Evolutionary conservation across 2,888 invertebrate species (phyloP).

Genomic region (Drosophila robusta): DNA sequence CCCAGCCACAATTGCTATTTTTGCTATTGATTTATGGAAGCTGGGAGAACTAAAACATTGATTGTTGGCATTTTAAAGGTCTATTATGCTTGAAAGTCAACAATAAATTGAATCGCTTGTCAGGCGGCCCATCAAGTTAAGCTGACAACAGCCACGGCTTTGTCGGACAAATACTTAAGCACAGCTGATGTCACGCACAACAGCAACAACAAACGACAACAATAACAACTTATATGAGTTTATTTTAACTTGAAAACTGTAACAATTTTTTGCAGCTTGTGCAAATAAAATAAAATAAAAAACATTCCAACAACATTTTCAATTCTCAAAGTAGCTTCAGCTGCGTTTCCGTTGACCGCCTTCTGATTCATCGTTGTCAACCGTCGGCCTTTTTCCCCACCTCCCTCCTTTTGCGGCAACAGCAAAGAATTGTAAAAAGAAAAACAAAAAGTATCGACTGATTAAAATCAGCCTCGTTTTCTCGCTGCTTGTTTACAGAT

Average conservation of each 20-base stretch:
- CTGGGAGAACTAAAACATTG: conserved; percentile 15
- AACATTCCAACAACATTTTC: conserved; percentile 30
- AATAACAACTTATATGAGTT: conserved; percentile 27
- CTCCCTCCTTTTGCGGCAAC: not conserved
- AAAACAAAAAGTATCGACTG: conserved; percentile 37
- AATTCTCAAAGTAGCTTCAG: conserved; percentile 36
- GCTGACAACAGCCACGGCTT: conserved; percentile 23
- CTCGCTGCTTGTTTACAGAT: conserved; percentile 55
- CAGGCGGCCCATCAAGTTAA: conserved; percentile 23
- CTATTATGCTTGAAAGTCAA: conserved; percentile 21
- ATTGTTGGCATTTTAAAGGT: conserved; percentile 34
- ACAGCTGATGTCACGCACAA: conserved; percentile 63
- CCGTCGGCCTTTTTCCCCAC: not conserved
- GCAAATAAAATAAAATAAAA: conserved; percentile 31
- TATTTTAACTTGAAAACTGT: conserved; percentile 27
- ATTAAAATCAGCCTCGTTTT: conserved; percentile 71
- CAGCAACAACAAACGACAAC: conserved; percentile 28
- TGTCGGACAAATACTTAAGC: conserved; percentile 26
- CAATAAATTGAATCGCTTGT: conserved; percentile 40
- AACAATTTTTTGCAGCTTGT: conserved; percentile 34
- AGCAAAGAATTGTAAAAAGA: conserved; percentile 9
- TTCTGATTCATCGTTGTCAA: conserved; percentile 59
- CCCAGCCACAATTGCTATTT: conserved; percentile 3
- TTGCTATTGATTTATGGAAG: conserved; percentile 6
- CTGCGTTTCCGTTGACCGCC: conserved; percentile 72